Base-by-base conservation (phyloP, 2,113 vertebrate genomes). In the Seriola aureovittata region DNA sequence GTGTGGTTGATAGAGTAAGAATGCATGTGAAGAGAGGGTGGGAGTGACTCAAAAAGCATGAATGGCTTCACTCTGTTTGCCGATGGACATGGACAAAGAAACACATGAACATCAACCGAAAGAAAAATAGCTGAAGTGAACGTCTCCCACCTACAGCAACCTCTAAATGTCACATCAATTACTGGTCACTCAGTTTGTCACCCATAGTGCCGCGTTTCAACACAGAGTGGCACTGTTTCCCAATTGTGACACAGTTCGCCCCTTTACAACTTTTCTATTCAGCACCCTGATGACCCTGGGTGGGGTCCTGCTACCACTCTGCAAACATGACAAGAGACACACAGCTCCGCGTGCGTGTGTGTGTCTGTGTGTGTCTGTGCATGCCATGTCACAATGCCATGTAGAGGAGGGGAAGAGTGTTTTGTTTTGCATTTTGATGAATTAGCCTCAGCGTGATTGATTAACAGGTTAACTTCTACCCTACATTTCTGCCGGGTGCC, bases 151-250 rank as follows among this genome's bases (percentile, higher is more conserved):
- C 52, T 48, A 70, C 42, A 62, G 38, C 17, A 8, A 50, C 63
- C 73, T 62, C 62, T 21, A 42, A 71, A 80, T 71, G 80, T 85
- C 82, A 81, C 64, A 85, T 89, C 59, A 86, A 69, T 88, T 79
- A 78, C 38, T 63, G 32, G 1, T 57, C 12, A 36, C 17, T 77
- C 29, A 40, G 10, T 38, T 66, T 29, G 38, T 23, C 67, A 85
- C 17, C 29, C 62, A 46, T 13, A 34, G 48, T 59, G 23, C 60
- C 6, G 0, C 14, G 13, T 73, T 83, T 75, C 17, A 32, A 85
- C 83, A 93, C 78, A 74, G 29, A 52, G 71, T 58, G 77, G 48
- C 80, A 75, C 77, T 92, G 78, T 93, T 85, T 80, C 72, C 42
- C 73, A 63, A 13, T 38, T 65, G 46, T 57, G 70, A 75, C 78